These are phyloP conservation scores for Polyploca ridens DNA, from an alignment of 2,888 invertebrate species.

Conservation along the genomic window DNA sequence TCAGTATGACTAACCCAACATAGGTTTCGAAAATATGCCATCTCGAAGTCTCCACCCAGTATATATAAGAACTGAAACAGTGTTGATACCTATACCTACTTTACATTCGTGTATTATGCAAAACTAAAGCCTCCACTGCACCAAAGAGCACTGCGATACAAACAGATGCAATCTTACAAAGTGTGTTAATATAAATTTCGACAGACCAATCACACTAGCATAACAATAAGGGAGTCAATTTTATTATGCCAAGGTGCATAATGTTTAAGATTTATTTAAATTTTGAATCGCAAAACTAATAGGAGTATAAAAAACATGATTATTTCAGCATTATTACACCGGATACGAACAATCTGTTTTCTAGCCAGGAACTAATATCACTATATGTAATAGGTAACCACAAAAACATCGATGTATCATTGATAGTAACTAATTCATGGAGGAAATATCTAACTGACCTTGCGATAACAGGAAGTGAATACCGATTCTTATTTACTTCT, in stretches of 20 bases:
- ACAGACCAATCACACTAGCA: conserved; percentile 32
- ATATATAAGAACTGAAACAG: neutral
- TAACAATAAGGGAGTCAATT: conserved; percentile 37
- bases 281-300: neutral
- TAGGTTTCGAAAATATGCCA: too few relatives aligned
- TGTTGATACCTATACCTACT: conserved; percentile 8
- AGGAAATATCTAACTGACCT: conserved; percentile 55
- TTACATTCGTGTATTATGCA: conserved; percentile 31
- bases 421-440: conserved; percentile 49
- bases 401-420: neutral
- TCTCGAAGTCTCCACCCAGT: too few relatives aligned
- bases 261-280: conserved; percentile 19
- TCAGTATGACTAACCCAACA: too few relatives aligned
- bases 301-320: neutral
- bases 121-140: conserved; percentile 21
- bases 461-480: conserved; percentile 55
- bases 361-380: neutral
- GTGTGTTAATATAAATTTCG: conserved; percentile 24
- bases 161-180: conserved; percentile 23
- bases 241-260: conserved; percentile 21
- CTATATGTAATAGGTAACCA: neutral
- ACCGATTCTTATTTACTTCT: conserved; percentile 48
- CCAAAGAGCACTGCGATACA: conserved; percentile 31
- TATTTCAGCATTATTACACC: neutral
- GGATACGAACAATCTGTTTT: neutral